Evolutionary conservation across 2,113 vertebrate genomes (phyloP).

Genomic region (Pantherophis guttatus): DNA sequence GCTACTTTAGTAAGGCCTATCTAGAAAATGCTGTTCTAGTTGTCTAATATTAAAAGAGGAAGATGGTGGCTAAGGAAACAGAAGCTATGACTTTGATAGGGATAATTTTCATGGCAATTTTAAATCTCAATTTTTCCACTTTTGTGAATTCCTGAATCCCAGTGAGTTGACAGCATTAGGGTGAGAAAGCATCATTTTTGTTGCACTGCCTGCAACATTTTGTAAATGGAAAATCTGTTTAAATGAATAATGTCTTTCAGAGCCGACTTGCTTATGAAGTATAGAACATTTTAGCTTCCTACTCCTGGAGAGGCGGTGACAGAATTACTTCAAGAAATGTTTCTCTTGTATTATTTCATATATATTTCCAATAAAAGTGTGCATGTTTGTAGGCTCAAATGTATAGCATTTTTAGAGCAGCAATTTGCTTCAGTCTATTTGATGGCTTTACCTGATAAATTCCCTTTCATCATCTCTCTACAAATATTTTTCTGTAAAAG

Average conservation of each 20-base stretch:
- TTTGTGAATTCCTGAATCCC: neutral
- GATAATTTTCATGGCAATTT: neutral
- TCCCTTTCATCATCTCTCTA: neutral
- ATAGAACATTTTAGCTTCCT: neutral
- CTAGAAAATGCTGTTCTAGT: neutral
- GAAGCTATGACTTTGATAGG: neutral
- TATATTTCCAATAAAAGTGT: neutral
- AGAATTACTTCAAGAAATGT: neutral
- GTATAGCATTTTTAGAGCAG: neutral
- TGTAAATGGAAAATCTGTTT: neutral
- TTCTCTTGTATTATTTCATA: neutral
- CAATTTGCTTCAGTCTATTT: neutral
- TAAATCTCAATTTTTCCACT: neutral
- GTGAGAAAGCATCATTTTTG: neutral
- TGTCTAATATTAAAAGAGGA: neutral
- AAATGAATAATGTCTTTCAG: neutral
- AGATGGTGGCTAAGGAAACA: neutral
- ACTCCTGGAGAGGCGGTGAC: neutral
- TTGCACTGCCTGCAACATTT: neutral
- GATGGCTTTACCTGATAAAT: neutral
- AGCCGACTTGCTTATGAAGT: neutral
- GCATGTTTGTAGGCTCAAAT: neutral
- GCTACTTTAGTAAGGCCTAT: neutral
- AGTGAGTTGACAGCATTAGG: neutral
- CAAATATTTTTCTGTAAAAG: neutral